A percentile compares a stretch with the other conserved stretches of the same genome.
Evolutionary conservation across 2,113 vertebrate genomes (phyloP).

Genomic region (Rhinopithecus roxellana): DNA sequence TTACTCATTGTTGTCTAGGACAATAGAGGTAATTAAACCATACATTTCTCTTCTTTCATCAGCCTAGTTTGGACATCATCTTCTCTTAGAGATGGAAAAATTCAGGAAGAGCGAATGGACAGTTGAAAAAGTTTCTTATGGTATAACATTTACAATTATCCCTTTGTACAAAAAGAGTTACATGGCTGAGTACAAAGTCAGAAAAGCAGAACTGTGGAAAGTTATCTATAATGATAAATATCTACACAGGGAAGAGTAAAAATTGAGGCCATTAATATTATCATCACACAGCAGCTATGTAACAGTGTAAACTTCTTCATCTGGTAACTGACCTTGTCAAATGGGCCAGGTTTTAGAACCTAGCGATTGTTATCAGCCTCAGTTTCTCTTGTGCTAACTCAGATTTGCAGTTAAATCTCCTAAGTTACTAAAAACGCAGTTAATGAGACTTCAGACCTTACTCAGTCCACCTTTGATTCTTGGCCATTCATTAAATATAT

Average conservation of each 20-base stretch:
- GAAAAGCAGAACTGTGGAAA: not conserved
- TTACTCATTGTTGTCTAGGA: not conserved
- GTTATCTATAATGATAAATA: not conserved
- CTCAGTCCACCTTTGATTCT: not conserved
- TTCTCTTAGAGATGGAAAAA: not conserved
- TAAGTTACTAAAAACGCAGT: not conserved
- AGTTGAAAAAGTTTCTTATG: not conserved
- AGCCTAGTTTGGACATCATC: not conserved
- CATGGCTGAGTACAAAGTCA: not conserved
- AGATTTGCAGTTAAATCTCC: not conserved
- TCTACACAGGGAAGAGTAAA: not conserved
- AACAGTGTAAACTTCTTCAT: not conserved
- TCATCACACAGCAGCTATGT: not conserved
- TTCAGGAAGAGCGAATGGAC: not conserved
- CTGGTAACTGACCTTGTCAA: not conserved
- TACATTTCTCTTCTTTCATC: not conserved
- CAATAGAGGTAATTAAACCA: not conserved
- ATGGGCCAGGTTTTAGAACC: not conserved
- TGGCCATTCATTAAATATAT: not conserved
- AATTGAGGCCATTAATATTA: not conserved
- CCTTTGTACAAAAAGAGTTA: not conserved
- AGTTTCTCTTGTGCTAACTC: not conserved
- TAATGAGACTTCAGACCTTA: not conserved
- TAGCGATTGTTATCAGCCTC: not conserved
- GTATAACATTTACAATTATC: not conserved